These are phyloP conservation scores for Pelochelys cantorii DNA, from an alignment of 2,797 vertebrate species.

Conservation along the genomic window DNA sequence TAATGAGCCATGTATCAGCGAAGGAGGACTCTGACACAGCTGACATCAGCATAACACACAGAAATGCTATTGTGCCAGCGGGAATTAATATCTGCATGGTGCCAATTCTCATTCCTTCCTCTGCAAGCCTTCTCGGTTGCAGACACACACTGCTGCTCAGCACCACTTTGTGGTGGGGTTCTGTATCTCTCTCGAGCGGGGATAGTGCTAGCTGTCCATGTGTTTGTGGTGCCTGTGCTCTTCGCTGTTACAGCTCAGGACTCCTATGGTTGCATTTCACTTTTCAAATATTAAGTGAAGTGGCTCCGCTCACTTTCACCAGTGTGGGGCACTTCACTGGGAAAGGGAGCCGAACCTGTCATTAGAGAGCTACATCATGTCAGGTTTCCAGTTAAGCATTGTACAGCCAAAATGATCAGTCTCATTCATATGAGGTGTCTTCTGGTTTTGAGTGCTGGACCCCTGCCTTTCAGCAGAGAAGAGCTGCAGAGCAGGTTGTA, in stretches of 20 bases:
- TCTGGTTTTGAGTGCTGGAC: neutral
- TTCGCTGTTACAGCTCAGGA: rapidly evolving
- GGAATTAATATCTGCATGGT: rapidly evolving
- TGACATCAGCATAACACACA: neutral
- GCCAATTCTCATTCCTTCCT: neutral
- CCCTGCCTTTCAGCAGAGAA: neutral
- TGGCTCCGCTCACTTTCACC: neutral
- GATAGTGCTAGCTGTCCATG: neutral
- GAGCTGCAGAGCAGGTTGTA: neutral
- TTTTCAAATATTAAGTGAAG: neutral
- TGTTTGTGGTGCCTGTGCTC: neutral
- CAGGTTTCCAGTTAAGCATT: neutral
- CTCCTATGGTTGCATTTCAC: neutral
- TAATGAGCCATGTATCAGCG: neutral
- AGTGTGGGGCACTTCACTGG: rapidly evolving
- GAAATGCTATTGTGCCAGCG: rapidly evolving
- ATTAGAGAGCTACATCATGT: neutral
- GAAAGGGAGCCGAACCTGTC: neutral
- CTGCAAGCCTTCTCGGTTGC: neutral
- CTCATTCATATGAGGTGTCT: rapidly evolving
- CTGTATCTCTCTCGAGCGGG: rapidly evolving
- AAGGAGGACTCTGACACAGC: neutral
- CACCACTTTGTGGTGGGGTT: rapidly evolving
- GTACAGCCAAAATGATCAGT: neutral
- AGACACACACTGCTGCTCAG: neutral